Evolutionary conservation across 2,888 invertebrate species (phyloP), one percentile per base, ranked within the genome.

Genomic region (Sialis fuliginosa): DNA sequence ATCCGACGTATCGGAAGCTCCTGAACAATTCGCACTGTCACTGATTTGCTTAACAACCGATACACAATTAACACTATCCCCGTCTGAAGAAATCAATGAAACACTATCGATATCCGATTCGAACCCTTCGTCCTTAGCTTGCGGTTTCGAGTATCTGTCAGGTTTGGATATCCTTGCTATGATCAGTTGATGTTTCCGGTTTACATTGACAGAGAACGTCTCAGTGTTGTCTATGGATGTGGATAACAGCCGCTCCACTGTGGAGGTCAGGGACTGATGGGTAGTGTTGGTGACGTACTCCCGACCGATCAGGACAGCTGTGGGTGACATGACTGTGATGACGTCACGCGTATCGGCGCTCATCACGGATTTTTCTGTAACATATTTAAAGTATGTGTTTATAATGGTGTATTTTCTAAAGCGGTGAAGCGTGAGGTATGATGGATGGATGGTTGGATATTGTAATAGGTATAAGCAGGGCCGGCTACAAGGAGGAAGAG

Each of bases 101-200:
- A 64, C 53, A 45, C 58, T 65, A 52, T 68, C 68, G 37, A 65
- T 61, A 50, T 66, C 68, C 6, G 67, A 67, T 56, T 69, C 68
- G 57, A 69, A 68, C n/a, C 68, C 68, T 53, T 69, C 68, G 51
- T 68, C 68, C 3, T 33, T 37, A n/a, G 47, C 33, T 12, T 47
- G 30, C 4, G 35, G 8, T 52, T 46, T 6, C 52, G 22, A 7
- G 5, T 31, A 39, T 49, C 4, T 50, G 46, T 33, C 32, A 5
- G 39, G 34, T n/a, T 40, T 51, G 6, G 4, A 43, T 37, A 32
- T 37, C 37, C 54, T 54, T 9, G 54, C 35, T 42, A 47, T 35
- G n/a, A 35, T 47, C 33, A 47, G 35, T 30, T 47, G 42, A n/a
- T 42, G 9, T 35, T 47, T 47, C 10, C 47, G 42, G 30, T 33